phyloP scores from a whole-genome alignment of 2,113 vertebrate genomes.

The Centropus bengalensis region DNA sequence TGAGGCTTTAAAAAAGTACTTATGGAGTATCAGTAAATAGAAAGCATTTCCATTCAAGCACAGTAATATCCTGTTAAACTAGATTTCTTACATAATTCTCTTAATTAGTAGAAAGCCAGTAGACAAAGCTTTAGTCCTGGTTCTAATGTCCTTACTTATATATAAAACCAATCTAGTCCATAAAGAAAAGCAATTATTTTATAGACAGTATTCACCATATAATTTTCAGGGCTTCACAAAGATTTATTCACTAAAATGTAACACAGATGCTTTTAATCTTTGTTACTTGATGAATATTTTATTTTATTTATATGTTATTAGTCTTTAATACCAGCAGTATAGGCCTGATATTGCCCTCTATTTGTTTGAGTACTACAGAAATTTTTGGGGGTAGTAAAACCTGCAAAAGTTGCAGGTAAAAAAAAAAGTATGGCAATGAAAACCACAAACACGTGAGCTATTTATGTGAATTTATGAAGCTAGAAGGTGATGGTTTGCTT shows the following conservation, averaged over 20 bases:
- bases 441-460: neutral
- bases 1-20: neutral
- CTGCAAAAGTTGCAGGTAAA: neutral
- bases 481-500: neutral
- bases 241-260: neutral
- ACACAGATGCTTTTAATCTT: neutral
- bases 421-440: neutral
- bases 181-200: neutral
- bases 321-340: neutral
- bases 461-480: neutral
- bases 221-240: neutral
- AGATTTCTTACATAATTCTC: neutral
- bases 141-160: neutral
- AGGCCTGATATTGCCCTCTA: neutral
- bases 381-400: neutral
- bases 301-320: neutral
- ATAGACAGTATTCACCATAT: neutral
- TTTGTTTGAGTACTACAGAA: neutral
- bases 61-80: neutral
- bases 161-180: neutral
- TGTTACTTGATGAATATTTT: neutral
- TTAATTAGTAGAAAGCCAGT: neutral
- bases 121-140: neutral
- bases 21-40: neutral
- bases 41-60: slow-evolving; percentile 6